These are phyloP conservation scores for Dendrolimus punctatus DNA, from an alignment of 1,140 invertebrate species.

Conservation along the genomic window DNA sequence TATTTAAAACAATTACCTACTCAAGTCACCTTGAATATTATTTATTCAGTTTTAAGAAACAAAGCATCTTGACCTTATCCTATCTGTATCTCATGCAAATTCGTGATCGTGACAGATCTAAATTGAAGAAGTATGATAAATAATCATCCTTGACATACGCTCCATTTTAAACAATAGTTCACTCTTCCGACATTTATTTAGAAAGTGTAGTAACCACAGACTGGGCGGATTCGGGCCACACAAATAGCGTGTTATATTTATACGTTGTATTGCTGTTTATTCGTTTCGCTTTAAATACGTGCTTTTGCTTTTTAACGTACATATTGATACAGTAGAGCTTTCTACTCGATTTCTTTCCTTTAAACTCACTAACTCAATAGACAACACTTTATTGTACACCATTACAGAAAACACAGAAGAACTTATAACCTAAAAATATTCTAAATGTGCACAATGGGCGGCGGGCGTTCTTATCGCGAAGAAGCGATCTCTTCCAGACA, in stretches of 20 bases:
- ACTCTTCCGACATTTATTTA: slow-evolving; percentile 25
- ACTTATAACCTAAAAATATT: too few relatives aligned
- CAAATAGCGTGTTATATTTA: not conserved
- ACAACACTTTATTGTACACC: too few relatives aligned
- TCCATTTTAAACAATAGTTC: slow-evolving; percentile 33
- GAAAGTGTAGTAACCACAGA: slow-evolving; percentile 11
- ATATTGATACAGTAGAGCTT: too few relatives aligned
- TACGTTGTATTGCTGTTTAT: too few relatives aligned
- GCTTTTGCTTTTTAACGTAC: too few relatives aligned
- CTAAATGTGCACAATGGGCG: too few relatives aligned
- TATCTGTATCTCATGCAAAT: slow-evolving; percentile 30
- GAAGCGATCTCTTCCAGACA: too few relatives aligned
- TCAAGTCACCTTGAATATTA: slow-evolving; percentile 29
- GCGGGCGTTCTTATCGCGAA: too few relatives aligned
- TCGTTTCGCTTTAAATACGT: too few relatives aligned
- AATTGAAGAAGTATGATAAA: slow-evolving; percentile 37
- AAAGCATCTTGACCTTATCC: slow-evolving; percentile 28
- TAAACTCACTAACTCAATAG: too few relatives aligned
- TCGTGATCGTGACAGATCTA: slow-evolving; percentile 57
- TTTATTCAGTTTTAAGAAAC: slow-evolving; percentile 14
- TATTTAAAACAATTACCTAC: slow-evolving; percentile 13
- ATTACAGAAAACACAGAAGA: too few relatives aligned
- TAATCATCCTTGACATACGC: slow-evolving; percentile 52
- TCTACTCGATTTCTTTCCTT: too few relatives aligned
- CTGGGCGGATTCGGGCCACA: not conserved